Base-by-base conservation (phyloP, 2,797 vertebrate species). In the Premnoplex brunnescens region DNA sequence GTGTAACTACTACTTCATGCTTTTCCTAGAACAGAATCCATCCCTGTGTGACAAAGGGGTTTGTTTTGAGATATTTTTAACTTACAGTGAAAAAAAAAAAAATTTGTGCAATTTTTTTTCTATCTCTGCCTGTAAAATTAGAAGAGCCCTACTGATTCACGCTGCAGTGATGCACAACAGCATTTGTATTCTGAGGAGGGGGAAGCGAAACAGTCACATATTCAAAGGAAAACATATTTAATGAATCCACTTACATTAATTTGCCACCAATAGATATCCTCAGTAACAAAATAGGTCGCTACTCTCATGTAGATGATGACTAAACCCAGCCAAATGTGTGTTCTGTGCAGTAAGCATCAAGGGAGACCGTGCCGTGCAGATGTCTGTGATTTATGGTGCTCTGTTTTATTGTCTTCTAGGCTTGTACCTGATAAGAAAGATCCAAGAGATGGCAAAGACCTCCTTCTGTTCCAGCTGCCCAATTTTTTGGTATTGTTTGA, bases 31-130 rank as follows among this genome's bases (percentile, higher is more conserved):
- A 54, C 49, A 78, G 68, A 81, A 77, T 74, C 23, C n/a, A 71
- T 39, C 41, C 27, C 37, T 48, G 11, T 64, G 16, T 64, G 49
- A 49, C 49, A 82, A 74, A 89, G 21, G 54, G 44, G 28, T 52
- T 86, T 86, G 34, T 81, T 86, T 84, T 68, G 60, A 80, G 64
- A 37, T 68, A 87, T 72, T 80, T 96, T 93, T 77, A 80, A 60
- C 39, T 91, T 21, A 10, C 51, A 36, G 18, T 21, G 36, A 81
- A 60, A 36, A 58, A 46, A 22, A 21, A 32, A 14, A 8, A 27
- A 75, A 44, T 3, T 3, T 2, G 10, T 77, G 9, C 26, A 39
- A 34, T 59, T 77, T 93, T 79, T 79, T 89, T 93, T 87, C 67
- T 85, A 48, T 48, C 75, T 73, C 34, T 91, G 81, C 71, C 60